phyloP scores from a whole-genome alignment of 2,888 invertebrate species.

The Exocentrus adspersus region DNA sequence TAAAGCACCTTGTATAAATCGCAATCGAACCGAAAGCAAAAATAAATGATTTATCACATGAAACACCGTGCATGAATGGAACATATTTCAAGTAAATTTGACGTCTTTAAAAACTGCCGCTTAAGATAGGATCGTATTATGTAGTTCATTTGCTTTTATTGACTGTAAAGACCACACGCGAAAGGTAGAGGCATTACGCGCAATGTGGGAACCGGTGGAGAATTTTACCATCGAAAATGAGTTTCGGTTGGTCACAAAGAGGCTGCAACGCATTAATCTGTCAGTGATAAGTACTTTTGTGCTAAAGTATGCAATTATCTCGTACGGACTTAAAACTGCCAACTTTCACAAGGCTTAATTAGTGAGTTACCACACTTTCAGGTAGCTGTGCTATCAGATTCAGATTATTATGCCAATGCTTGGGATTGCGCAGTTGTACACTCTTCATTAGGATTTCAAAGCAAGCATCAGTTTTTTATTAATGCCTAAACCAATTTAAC shows the following conservation, averaged over 20 bases:
- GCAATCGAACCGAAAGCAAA: constrained; percentile 38
- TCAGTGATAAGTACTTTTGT: not conserved
- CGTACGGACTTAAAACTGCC: not conserved
- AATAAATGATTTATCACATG: constrained; percentile 42
- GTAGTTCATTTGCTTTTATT: constrained; percentile 23
- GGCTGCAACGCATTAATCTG: not conserved
- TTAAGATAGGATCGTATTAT: constrained; percentile 23
- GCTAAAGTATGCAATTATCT: not conserved
- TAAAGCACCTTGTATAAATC: constrained; percentile 36
- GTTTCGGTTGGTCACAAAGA: not conserved
- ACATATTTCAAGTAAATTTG: constrained; percentile 47
- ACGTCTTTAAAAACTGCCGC: constrained; percentile 35
- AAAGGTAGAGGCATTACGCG: not conserved
- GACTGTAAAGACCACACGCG: constrained; percentile 26
- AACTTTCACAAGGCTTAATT: not conserved
- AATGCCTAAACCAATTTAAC: no score
- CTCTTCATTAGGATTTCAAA: no score
- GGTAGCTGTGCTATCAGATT: not conserved
- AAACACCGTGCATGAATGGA: constrained; percentile 41
- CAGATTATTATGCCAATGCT: not conserved
- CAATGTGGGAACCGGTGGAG: not conserved
- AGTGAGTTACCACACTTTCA: not conserved
- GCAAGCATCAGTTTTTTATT: no score
- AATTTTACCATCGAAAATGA: not conserved
- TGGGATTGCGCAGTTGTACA: no score